These are phyloP conservation scores for Tamias sibiricus DNA, from an alignment of 2,113 vertebrate genomes.

Conservation along the genomic window DNA sequence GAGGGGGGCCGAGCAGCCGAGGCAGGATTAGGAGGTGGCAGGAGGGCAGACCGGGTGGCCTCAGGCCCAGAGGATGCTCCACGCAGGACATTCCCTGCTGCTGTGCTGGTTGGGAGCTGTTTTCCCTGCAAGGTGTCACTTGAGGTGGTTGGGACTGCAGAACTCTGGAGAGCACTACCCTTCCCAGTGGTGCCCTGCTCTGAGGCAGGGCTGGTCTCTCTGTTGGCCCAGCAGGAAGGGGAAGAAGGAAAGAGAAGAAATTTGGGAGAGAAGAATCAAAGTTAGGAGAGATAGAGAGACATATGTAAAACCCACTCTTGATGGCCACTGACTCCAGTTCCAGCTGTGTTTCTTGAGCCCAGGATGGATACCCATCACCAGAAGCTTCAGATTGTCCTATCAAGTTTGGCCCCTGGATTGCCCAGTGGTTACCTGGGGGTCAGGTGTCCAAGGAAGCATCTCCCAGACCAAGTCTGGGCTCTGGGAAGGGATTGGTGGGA, in stretches of 20 bases:
- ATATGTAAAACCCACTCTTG: background rate
- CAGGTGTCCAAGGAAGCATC: background rate
- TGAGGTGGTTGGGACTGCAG: constrained; percentile 67
- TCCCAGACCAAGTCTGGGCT: background rate
- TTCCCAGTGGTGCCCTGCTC: constrained; percentile 4
- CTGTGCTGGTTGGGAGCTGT: constrained; percentile 51
- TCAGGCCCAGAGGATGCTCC: constrained; percentile 76
- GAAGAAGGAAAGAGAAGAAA: background rate
- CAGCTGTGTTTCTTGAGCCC: background rate
- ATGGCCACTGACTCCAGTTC: background rate
- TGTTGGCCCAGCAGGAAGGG: constrained; percentile 64
- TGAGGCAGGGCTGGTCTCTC: constrained; percentile 62
- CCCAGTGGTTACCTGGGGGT: background rate
- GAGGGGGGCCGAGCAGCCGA: constrained; percentile 65
- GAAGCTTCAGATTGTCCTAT: background rate
- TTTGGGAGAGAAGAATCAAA: background rate
- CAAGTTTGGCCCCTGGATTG: background rate
- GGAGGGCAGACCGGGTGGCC: constrained; percentile 64
- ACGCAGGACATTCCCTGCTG: constrained; percentile 32
- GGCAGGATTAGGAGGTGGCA: constrained; percentile 74
- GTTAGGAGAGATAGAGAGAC: constrained; percentile 60
- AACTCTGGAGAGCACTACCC: constrained; percentile 60
- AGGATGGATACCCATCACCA: background rate
- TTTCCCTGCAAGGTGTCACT: constrained; percentile 75
- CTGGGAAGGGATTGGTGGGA: background rate